These are phyloP conservation scores for Brienomyrus brachyistius DNA, from an alignment of 2,113 vertebrate species.

Conservation along the genomic window DNA sequence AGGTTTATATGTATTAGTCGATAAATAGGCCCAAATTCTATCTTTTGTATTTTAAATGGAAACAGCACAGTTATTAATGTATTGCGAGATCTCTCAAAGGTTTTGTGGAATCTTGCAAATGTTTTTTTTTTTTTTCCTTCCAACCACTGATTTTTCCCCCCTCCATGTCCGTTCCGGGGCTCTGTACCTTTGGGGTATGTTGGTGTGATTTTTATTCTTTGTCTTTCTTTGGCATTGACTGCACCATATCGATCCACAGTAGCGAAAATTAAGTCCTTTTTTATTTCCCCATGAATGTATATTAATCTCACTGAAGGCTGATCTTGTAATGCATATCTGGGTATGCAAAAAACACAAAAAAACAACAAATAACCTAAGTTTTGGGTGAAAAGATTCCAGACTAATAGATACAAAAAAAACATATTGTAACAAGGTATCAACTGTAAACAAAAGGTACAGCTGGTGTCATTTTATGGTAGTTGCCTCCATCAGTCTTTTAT, in stretches of 20 bases:
- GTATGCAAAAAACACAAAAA: neutral
- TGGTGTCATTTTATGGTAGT: neutral
- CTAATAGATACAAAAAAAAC: neutral
- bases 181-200: neutral
- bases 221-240: neutral
- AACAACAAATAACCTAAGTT: neutral
- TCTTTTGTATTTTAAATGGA: no score
- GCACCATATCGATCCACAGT: neutral
- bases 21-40: no score
- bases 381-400: neutral
- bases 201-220: neutral
- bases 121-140: no score
- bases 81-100: no score
- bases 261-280: neutral
- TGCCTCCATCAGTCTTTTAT: neutral
- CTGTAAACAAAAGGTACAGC: neutral
- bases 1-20: no score
- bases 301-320: neutral
- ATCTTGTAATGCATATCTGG: neutral
- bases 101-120: no score
- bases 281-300: neutral
- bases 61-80: no score
- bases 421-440: neutral
- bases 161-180: no score
- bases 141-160: no score